These are phyloP conservation scores for Coenonympha arcania DNA, from an alignment of 2,888 invertebrate genomes.

Conservation along the genomic window DNA sequence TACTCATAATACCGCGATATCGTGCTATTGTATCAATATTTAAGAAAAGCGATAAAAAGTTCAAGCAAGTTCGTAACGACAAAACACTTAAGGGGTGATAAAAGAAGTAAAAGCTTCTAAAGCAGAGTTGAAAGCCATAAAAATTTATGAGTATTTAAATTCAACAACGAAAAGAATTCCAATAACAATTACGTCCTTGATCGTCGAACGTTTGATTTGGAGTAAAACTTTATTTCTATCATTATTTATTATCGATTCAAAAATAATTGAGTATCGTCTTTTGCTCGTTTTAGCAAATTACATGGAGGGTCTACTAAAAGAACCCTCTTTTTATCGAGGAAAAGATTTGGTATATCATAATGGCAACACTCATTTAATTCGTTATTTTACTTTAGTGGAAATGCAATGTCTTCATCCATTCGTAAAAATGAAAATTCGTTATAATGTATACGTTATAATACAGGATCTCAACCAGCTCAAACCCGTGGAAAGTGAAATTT, in stretches of 20 bases:
- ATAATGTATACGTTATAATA: too few relatives aligned
- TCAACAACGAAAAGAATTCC: slow-evolving; percentile 30
- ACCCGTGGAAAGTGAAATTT: too few relatives aligned
- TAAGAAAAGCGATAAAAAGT: not conserved
- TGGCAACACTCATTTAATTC: too few relatives aligned
- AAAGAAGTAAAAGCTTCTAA: slow-evolving; percentile 14
- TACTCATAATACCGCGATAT: too few relatives aligned
- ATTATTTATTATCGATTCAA: slow-evolving; percentile 20
- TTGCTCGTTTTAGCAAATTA: not conserved
- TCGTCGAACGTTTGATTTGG: slow-evolving; percentile 21
- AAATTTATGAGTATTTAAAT: slow-evolving; percentile 36
- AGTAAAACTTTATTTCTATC: slow-evolving; percentile 19
- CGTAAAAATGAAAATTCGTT: too few relatives aligned
- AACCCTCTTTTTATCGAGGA: not conserved
- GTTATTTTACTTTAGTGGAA: too few relatives aligned
- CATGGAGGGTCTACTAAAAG: not conserved
- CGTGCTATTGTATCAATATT: not conserved
- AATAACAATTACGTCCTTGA: slow-evolving; percentile 33
- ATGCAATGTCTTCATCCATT: too few relatives aligned
- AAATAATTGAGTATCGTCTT: slow-evolving; percentile 21
- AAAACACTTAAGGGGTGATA: not conserved
- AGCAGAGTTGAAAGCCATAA: slow-evolving; percentile 28
- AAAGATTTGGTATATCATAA: not conserved
- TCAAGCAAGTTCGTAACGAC: not conserved
- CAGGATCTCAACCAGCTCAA: too few relatives aligned